A percentile compares a stretch with the other conserved stretches of the same genome.
Conservation (phyloP, 2,113 vertebrate genomes). For the Chrysochloris asiatica region DNA sequence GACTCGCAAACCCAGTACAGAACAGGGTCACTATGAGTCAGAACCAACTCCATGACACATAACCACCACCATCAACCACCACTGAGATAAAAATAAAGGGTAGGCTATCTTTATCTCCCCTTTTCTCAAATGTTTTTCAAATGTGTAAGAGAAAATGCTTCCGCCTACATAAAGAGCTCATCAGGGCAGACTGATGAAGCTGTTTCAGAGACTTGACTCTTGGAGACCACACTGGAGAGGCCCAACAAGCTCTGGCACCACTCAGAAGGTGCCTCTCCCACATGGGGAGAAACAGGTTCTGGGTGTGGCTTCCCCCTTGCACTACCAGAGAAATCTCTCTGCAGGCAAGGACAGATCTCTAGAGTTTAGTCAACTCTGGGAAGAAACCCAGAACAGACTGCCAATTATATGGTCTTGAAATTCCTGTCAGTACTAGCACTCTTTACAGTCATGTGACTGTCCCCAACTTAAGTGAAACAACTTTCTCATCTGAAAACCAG, state of each 20-base stretch:
- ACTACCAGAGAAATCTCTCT: background rate
- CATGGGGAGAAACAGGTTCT: background rate
- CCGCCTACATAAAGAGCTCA: background rate
- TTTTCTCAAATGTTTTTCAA: background rate
- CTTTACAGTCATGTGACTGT: constrained; percentile 5
- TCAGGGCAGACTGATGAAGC: background rate
- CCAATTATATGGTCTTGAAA: background rate
- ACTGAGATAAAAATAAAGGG: background rate
- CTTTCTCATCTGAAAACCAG: background rate
- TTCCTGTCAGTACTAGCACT: background rate
- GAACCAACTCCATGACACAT: too few species aligned
- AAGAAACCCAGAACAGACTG: background rate
- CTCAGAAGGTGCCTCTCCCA: background rate
- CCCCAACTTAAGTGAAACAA: background rate
- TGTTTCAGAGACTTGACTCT: background rate
- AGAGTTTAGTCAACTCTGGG: background rate
- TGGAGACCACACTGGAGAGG: background rate
- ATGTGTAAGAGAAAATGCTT: background rate
- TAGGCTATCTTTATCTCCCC: background rate
- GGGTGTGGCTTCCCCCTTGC: constrained; percentile 60
- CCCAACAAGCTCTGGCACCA: constrained; percentile 47
- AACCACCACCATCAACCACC: too few species aligned
- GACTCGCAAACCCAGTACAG: too few species aligned
- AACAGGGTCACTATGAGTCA: too few species aligned
- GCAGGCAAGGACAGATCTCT: constrained; percentile 36